phyloP scores from a whole-genome alignment of 2,113 vertebrate genomes.

The Pitta sordida region DNA sequence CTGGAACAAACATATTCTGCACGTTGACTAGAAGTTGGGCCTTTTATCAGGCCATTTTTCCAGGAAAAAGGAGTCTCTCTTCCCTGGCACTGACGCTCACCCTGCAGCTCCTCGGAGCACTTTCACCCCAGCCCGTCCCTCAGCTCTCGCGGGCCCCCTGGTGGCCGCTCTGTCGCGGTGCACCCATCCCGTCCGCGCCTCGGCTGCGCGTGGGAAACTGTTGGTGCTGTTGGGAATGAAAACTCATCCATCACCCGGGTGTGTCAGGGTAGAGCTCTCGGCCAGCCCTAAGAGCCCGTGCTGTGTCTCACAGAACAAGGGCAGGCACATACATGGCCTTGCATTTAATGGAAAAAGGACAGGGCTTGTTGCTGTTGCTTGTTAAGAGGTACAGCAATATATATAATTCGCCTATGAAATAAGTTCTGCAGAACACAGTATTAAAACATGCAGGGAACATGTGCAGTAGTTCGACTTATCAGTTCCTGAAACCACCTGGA shows the following conservation, averaged over 20 bases:
- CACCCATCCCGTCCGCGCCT: background rate
- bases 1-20: background rate
- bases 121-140: too few relatives aligned
- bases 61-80: background rate
- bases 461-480: background rate
- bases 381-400: background rate
- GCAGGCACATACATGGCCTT: background rate
- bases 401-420: background rate
- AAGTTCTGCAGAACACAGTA: background rate
- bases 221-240: background rate
- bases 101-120: background rate
- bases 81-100: background rate
- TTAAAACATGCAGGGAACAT: background rate
- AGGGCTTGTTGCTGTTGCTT: background rate
- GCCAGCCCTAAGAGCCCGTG: background rate
- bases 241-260: rapidly evolving
- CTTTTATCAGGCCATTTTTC: background rate
- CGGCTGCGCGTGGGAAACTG: rapidly evolving
- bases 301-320: background rate
- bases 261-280: background rate
- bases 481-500: background rate
- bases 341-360: background rate
- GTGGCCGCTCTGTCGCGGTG: background rate
- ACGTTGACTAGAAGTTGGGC: background rate
- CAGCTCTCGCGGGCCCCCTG: background rate